Percentiles rank a stretch among this genome's conserved stretches.
Evolutionary conservation across 2,797 vertebrate genomes (phyloP).

Genomic region (Gorsachius magnificus): DNA sequence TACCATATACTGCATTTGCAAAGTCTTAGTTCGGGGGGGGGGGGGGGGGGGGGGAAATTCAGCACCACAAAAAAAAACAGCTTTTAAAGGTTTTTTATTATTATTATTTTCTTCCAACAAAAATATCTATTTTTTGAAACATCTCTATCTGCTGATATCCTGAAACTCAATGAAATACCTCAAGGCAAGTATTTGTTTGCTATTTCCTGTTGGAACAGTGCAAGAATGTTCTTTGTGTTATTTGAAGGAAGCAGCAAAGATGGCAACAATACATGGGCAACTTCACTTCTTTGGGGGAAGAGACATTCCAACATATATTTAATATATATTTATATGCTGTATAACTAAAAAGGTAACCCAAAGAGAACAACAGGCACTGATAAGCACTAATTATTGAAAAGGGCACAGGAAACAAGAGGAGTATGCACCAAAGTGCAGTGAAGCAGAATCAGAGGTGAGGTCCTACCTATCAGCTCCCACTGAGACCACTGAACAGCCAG

Average conservation of each 20-base stretch:
- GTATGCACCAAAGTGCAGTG: not conserved
- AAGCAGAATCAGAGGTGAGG: not conserved
- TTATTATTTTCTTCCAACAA: constrained; percentile 15
- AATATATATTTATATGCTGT: not conserved
- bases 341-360: not conserved
- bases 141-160: constrained; percentile 32
- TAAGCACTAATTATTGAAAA: not conserved
- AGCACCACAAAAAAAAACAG: no score
- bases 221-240: constrained; percentile 51
- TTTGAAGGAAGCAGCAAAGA: constrained; percentile 42
- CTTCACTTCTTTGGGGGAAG: constrained; percentile 3
- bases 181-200: constrained; percentile 47
- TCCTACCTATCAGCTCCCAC: rapidly evolving
- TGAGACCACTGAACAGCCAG: not conserved
- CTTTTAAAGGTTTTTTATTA: not conserved
- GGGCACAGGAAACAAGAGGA: not conserved
- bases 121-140: not conserved
- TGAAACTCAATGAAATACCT: constrained; percentile 54
- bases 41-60: no score
- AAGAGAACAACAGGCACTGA: not conserved
- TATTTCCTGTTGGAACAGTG: constrained; percentile 54
- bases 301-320: not conserved
- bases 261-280: constrained; percentile 10
- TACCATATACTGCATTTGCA: not conserved
- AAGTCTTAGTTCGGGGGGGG: not conserved